These are phyloP conservation scores for Uropetala carovei DNA, from an alignment of 2,888 invertebrate species.

Conservation along the genomic window DNA sequence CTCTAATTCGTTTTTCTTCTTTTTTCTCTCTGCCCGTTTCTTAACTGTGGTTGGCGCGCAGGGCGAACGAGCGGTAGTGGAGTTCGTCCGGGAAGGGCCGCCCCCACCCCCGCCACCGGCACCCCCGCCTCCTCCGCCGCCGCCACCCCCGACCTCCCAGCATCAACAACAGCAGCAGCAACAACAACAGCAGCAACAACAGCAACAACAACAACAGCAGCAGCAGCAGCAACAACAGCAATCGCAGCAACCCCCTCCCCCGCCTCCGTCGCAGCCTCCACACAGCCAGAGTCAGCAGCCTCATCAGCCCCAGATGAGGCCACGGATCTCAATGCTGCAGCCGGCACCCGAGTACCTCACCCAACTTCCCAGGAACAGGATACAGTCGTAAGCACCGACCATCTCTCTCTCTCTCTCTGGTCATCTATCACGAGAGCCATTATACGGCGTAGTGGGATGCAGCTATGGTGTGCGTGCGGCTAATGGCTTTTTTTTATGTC, in stretches of 20 bases:
- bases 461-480: neutral
- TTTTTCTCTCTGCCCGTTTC: neutral
- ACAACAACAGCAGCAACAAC: slow-evolving; percentile 53
- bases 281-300: slow-evolving; percentile 56
- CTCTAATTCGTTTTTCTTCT: neutral
- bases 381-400: slow-evolving; percentile 70
- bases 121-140: slow-evolving; percentile 64
- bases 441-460: too few relatives aligned
- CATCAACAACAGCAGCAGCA: slow-evolving; percentile 44
- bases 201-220: slow-evolving; percentile 56
- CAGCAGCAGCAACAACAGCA: slow-evolving; percentile 62
- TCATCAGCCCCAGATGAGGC: slow-evolving; percentile 73
- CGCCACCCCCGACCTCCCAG: slow-evolving; percentile 63
- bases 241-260: slow-evolving; percentile 45
- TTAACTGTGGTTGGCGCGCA: neutral
- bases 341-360: slow-evolving; percentile 73
- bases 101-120: slow-evolving; percentile 65
- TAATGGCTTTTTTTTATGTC: neutral
- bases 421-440: slow-evolving; percentile 27
- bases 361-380: slow-evolving; percentile 71
- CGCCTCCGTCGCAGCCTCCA: slow-evolving; percentile 43
- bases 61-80: slow-evolving; percentile 55
- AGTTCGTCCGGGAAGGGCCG: slow-evolving; percentile 57
- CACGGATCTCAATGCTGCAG: slow-evolving; percentile 83
- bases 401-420: slow-evolving; percentile 66